phyloP scores from a whole-genome alignment of 1,140 invertebrate species.

The Drosophila subobscura region DNA sequence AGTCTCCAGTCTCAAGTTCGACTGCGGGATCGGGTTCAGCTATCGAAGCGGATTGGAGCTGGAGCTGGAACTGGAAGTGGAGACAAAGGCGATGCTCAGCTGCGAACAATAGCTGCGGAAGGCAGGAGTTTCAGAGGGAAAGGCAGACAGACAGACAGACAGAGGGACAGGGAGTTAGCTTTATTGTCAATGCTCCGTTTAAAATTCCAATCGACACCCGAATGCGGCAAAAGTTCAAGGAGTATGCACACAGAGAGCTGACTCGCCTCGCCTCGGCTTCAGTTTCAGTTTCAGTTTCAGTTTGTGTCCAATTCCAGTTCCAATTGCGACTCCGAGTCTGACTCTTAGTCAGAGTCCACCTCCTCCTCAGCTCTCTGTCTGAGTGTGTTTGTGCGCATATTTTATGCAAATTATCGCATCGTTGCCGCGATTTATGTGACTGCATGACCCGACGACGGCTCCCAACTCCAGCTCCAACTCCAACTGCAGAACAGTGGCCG shows the following conservation, averaged over 20 bases:
- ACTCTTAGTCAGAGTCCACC: neutral
- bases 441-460: conserved; percentile 43
- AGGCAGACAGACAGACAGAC: neutral
- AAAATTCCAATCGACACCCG: conserved; percentile 83
- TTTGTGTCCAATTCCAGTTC: too few species aligned
- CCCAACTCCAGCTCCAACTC: neutral
- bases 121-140: neutral
- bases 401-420: conserved; percentile 79
- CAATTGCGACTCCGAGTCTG: neutral
- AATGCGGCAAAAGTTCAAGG: conserved; percentile 66
- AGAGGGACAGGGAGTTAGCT: conserved; percentile 15
- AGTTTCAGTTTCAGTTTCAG: conserved; percentile 11
- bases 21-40: too few species aligned
- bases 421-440: conserved; percentile 65
- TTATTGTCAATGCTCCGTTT: conserved; percentile 76
- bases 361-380: neutral
- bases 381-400: conserved; percentile 63
- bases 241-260: too few species aligned
- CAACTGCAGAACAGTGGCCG: conserved; percentile 10
- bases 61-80: too few species aligned
- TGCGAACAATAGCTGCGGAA: conserved; percentile 25
- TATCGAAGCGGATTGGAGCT: too few species aligned
- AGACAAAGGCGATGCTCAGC: too few species aligned
- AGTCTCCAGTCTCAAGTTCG: too few species aligned
- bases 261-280: too few species aligned